Base-by-base conservation (phyloP, 2,113 vertebrate genomes). In the Oncorhynchus clarkii region DNA sequence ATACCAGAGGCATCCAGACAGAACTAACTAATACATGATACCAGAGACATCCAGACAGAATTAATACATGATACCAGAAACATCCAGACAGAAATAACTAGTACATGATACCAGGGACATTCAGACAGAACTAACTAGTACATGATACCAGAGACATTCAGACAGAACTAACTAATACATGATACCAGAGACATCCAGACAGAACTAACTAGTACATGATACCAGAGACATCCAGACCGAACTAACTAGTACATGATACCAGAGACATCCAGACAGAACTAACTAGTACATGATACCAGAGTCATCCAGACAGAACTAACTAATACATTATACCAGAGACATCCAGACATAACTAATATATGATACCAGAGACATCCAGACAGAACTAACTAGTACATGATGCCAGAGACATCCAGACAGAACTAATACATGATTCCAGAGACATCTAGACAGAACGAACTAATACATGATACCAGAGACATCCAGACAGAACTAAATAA, bases 401-500 rank as follows among this genome's bases (percentile, higher is more conserved):
- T 31, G 5, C 29, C 29, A 31, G 4, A 31, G 7, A 26, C 48
- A 29, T 29, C 29, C 29, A 49, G 12, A 13, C 1, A 49, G 22
- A 26, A 65, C 62, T 22, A 65, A 4, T 26, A 65, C 24, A 65
- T 65, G 29, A 29, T 29, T 75, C 39, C 5, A 66, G 82, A 87
- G 48, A 29, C 78, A 80, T 78, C 11, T 1, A 83, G 77, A 80
- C 81, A 89, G 11, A 27, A 66, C 64, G 2, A 66, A 24, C 11
- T 12, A 66, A 18, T 66, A 29, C 12, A 66, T 66, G 34, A 39
- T 39, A 39, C 34, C 34, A 39, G 6, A 26, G 34, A 39, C 7
- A 39, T 2, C 34, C 24, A 39, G 34, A 39, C 34, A 39, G 34
- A 39, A 39, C 34, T 39, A 39, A 39, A 7, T 39, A 39, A 39